Conservation (phyloP, 2,888 invertebrate genomes). For the Melanchra persicariae region DNA sequence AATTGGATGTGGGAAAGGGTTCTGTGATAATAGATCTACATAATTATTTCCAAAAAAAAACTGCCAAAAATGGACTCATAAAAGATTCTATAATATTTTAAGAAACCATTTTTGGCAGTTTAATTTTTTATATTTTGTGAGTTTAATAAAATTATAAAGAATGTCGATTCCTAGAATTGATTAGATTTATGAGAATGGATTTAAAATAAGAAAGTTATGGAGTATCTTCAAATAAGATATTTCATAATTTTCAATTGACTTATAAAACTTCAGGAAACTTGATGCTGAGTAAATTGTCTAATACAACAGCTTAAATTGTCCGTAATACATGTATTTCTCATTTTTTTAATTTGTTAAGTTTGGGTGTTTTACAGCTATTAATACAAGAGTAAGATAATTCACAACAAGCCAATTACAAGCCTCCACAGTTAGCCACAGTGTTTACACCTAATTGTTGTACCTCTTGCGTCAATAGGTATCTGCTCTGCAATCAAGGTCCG, state of each 20-base stretch:
- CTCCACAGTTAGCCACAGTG: too few species aligned
- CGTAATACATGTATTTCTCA: too few species aligned
- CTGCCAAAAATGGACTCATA: too few species aligned
- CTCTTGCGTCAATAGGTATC: not conserved
- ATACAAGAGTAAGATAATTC: too few species aligned
- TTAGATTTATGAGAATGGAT: not conserved
- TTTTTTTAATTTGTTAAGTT: too few species aligned
- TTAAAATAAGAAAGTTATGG: not conserved
- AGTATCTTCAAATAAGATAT: not conserved
- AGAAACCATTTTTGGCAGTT: not conserved
- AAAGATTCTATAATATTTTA: not conserved
- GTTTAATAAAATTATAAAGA: not conserved
- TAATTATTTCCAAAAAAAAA: not conserved
- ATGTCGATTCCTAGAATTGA: too few species aligned
- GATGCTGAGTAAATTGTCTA: not conserved
- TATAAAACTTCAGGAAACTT: not conserved
- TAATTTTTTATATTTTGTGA: not conserved
- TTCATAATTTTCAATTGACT: not conserved
- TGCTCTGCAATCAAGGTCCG: not conserved
- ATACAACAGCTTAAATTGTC: not conserved
- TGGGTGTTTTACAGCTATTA: too few species aligned
- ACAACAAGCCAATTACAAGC: too few species aligned
- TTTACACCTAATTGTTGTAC: not conserved
- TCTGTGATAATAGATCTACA: not conserved
- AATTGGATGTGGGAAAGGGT: slow-evolving; percentile 15